Evolutionary conservation across 2,113 vertebrate genomes (phyloP).

Genomic region (Mormoops blainvillei): DNA sequence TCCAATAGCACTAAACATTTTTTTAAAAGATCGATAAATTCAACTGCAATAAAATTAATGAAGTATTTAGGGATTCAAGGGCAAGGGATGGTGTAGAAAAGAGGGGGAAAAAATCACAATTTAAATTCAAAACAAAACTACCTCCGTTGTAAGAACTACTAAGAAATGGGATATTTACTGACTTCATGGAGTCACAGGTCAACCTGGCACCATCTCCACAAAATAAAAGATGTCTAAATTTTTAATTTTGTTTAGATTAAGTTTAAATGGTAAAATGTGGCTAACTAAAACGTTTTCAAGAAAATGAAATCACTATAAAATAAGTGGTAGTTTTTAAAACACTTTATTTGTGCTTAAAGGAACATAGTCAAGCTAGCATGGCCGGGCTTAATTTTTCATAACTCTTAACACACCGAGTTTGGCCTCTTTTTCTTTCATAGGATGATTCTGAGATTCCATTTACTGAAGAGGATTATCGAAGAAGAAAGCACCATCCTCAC

Average conservation of each 20-base stretch:
- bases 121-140: not conserved
- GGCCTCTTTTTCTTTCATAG: constrained; percentile 71
- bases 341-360: not conserved
- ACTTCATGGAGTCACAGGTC: not conserved
- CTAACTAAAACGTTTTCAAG: not conserved
- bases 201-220: not conserved
- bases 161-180: not conserved
- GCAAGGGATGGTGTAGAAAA: not conserved
- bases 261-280: not conserved
- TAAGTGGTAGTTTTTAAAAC: not conserved
- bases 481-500: constrained; percentile 87
- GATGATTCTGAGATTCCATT: constrained; percentile 85
- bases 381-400: rapidly evolving
- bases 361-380: rapidly evolving
- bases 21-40: not conserved
- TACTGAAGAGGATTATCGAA: constrained; percentile 88
- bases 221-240: not conserved
- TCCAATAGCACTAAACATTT: too few species aligned
- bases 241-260: not conserved
- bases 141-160: too few species aligned
- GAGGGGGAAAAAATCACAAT: not conserved
- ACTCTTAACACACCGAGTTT: not conserved
- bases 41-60: not conserved
- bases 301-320: not conserved
- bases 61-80: not conserved